These are phyloP conservation scores for Eospalax fontanierii DNA, from an alignment of 2,797 vertebrate genomes.

Conservation along the genomic window DNA sequence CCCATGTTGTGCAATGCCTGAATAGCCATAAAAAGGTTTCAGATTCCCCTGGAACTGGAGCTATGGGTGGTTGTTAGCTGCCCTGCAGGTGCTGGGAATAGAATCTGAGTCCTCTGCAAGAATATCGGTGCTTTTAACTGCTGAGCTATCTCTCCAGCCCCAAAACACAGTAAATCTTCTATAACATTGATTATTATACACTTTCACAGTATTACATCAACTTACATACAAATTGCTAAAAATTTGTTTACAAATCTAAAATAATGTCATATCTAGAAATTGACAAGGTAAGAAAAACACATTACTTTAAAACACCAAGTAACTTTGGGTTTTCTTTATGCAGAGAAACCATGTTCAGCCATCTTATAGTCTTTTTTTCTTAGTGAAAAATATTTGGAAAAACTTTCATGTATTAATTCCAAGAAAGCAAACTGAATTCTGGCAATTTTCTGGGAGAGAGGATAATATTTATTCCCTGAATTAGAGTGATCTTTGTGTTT, in stretches of 20 bases:
- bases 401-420: neutral
- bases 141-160: too few relatives aligned
- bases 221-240: slow-evolving; percentile 47
- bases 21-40: too few relatives aligned
- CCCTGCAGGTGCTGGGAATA: too few relatives aligned
- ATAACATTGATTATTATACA: slow-evolving; percentile 9
- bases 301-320: neutral
- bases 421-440: slow-evolving; percentile 36
- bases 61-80: too few relatives aligned
- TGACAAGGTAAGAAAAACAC: neutral
- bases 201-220: slow-evolving; percentile 41
- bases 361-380: neutral
- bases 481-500: neutral
- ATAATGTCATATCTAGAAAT: slow-evolving; percentile 28
- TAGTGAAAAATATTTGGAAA: slow-evolving; percentile 23
- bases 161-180: slow-evolving; percentile 59
- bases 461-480: neutral
- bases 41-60: too few relatives aligned
- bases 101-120: too few relatives aligned
- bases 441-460: neutral
- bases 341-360: neutral
- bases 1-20: too few relatives aligned
- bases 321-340: too few relatives aligned
- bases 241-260: slow-evolving; percentile 31
- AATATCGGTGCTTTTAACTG: too few relatives aligned